These are phyloP conservation scores for Diaphora mendica DNA, from an alignment of 2,888 invertebrate genomes.

Conservation along the genomic window DNA sequence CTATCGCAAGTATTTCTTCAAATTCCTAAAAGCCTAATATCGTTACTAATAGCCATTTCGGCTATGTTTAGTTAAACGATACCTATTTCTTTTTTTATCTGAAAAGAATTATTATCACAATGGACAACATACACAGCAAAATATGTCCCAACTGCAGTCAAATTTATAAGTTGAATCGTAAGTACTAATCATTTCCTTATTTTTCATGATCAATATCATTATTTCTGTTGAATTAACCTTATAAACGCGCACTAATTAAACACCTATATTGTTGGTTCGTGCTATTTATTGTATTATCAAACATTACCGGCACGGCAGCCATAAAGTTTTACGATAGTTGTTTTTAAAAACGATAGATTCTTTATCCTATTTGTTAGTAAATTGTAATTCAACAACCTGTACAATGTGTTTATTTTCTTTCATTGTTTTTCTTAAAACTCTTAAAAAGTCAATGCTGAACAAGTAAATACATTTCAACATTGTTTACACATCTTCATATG, in stretches of 20 bases:
- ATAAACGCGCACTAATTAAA: neutral
- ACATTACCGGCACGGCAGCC: neutral
- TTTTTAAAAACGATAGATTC: neutral
- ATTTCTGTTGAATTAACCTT: neutral
- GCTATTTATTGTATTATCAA: neutral
- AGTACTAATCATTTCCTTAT: conserved; percentile 49
- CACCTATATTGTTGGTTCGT: neutral
- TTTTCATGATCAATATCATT: neutral
- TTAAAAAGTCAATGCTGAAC: neutral
- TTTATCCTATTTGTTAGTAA: neutral
- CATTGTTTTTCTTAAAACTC: no score
- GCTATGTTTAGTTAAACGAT: neutral
- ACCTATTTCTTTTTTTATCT: neutral
- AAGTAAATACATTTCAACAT: neutral
- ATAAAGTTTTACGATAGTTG: neutral
- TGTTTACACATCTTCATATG: no score
- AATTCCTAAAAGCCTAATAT: neutral
- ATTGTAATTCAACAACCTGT: neutral
- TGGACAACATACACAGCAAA: conserved; percentile 70
- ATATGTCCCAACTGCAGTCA: conserved; percentile 80
- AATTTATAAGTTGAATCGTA: conserved; percentile 70
- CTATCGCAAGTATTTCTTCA: neutral
- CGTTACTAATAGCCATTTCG: neutral
- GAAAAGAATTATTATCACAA: conserved; percentile 31
- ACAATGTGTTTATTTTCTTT: neutral